Conservation (phyloP, 2,888 invertebrate genomes). For the Lissonota sp. region DNA sequence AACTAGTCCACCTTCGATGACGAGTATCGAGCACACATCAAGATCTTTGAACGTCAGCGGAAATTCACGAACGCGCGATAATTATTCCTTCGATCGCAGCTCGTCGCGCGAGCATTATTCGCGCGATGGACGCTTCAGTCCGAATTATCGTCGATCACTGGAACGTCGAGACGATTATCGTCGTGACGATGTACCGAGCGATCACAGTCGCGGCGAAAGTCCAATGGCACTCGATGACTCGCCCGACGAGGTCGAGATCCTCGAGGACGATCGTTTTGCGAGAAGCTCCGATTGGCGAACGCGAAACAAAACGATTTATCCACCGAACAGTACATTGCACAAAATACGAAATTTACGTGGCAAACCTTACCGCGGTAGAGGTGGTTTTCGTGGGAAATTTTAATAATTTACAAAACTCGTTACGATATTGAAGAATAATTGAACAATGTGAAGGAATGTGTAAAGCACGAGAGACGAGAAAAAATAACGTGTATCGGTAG, state of each 20-base stretch:
- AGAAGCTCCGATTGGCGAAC: constrained; percentile 72
- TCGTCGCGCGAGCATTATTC: constrained; percentile 68
- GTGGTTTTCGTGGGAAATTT: constrained; percentile 71
- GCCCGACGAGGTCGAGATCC: constrained; percentile 72
- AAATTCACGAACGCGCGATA: constrained; percentile 56
- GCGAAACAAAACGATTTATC: constrained; percentile 70
- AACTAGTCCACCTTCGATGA: constrained; percentile 60
- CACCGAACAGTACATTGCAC: constrained; percentile 67
- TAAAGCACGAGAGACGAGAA: too few relatives aligned
- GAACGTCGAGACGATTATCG: constrained; percentile 72
- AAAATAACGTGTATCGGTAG: too few relatives aligned
- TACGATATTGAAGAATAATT: too few relatives aligned
- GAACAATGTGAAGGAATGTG: too few relatives aligned
- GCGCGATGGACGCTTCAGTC: constrained; percentile 69
- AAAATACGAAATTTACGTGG: constrained; percentile 71
- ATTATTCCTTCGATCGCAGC: constrained; percentile 59
- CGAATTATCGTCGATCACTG: constrained; percentile 68
- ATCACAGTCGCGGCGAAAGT: constrained; percentile 76
- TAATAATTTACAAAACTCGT: constrained; percentile 31
- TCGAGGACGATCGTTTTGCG: constrained; percentile 68
- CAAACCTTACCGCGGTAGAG: constrained; percentile 73
- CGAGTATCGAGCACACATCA: constrained; percentile 66
- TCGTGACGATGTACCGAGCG: constrained; percentile 69
- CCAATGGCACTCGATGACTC: constrained; percentile 76
- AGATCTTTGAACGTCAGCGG: constrained; percentile 47